These are phyloP conservation scores for Pharmacophagus antenor DNA, from an alignment of 2,888 invertebrate species.

Conservation along the genomic window DNA sequence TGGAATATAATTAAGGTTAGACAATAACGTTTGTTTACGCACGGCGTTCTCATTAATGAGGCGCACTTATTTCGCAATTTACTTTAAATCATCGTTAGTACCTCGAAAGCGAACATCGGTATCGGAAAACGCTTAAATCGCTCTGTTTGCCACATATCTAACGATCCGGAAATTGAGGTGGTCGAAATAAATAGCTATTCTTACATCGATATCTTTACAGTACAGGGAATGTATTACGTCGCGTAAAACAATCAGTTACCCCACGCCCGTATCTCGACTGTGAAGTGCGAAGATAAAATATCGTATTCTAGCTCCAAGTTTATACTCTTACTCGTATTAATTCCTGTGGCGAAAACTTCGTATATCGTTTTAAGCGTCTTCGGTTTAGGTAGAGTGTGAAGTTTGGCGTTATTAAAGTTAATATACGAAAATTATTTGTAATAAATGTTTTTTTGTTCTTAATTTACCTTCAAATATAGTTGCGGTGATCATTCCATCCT, in stretches of 20 bases:
- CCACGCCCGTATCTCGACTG: neutral
- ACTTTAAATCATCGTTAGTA: constrained; percentile 21
- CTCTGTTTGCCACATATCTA: constrained; percentile 19
- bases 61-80: constrained; percentile 15
- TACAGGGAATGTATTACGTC: neutral
- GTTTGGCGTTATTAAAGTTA: too few relatives aligned
- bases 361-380: too few relatives aligned
- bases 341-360: too few relatives aligned
- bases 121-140: constrained; percentile 23
- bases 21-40: neutral
- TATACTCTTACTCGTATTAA: neutral
- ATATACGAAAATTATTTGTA: too few relatives aligned
- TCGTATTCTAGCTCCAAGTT: neutral
- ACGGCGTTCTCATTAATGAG: constrained; percentile 4
- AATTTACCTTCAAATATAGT: too few relatives aligned
- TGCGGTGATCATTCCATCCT: too few relatives aligned
- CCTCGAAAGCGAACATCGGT: constrained; percentile 15
- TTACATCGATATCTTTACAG: neutral
- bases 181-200: constrained; percentile 2
- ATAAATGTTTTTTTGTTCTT: too few relatives aligned
- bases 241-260: neutral
- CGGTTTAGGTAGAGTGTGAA: too few relatives aligned
- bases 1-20: neutral
- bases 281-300: constrained; percentile 2
- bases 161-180: constrained; percentile 19